phyloP scores from a whole-genome alignment of 2,797 vertebrate genomes.

The Pangasius macronema region DNA sequence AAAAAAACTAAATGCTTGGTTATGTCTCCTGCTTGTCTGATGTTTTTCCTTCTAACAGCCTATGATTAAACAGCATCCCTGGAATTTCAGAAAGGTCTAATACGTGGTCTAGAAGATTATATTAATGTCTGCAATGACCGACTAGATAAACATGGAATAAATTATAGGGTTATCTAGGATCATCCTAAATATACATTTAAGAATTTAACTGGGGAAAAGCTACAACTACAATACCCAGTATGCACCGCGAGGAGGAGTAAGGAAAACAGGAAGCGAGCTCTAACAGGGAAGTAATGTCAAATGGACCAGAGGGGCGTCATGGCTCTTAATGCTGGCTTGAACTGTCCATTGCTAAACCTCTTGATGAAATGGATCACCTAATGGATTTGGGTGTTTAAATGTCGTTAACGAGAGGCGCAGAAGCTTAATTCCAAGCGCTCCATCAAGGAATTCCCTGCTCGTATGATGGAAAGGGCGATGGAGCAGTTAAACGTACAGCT shows the following conservation, averaged over 20 bases:
- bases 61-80: neutral
- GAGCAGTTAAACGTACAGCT: conserved; percentile 90
- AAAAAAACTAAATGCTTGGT: neutral
- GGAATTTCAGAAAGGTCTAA: neutral
- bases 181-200: neutral
- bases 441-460: conserved; percentile 54
- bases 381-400: neutral
- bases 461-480: conserved; percentile 99
- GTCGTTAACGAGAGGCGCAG: conserved; percentile 36
- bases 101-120: neutral
- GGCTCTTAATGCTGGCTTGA: neutral
- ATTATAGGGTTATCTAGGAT: neutral
- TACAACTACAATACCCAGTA: conserved; percentile 66
- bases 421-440: conserved; percentile 45
- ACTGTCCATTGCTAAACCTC: neutral
- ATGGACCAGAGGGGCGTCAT: conserved; percentile 38
- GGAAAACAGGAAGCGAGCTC: conserved; percentile 71
- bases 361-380: conserved; percentile 62
- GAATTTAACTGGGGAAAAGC: neutral
- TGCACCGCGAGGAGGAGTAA: conserved; percentile 48
- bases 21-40: neutral
- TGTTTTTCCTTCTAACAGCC: neutral
- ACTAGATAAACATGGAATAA: neutral
- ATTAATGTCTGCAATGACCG: neutral
- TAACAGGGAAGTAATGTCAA: conserved; percentile 37